A percentile compares a stretch with the other conserved stretches of the same genome.
Evolutionary conservation across 1,140 invertebrate species (phyloP).

Genomic region (Cylas formicarius): DNA sequence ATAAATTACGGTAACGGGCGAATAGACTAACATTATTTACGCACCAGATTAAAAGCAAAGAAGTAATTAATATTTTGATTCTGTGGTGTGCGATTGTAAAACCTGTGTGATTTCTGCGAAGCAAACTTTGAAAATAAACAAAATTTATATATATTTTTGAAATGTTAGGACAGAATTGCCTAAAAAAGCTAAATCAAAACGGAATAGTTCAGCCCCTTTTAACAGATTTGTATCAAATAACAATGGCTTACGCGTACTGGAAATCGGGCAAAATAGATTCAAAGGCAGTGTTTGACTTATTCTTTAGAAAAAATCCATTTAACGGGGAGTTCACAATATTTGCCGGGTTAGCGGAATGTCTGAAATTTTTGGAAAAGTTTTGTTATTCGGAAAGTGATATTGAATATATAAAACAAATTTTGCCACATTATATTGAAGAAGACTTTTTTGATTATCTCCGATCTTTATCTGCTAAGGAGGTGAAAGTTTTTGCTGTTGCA

Average conservation of each 20-base stretch:
- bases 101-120: too few relatives aligned
- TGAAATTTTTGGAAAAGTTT: slow-evolving; percentile 94
- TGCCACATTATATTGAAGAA: slow-evolving; percentile 75
- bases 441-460: slow-evolving; percentile 88
- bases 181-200: slow-evolving; percentile 54
- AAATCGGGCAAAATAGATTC: slow-evolving; percentile 89
- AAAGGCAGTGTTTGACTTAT: slow-evolving; percentile 92
- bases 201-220: slow-evolving; percentile 72
- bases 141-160: too few relatives aligned
- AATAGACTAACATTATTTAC: too few relatives aligned
- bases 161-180: too few relatives aligned
- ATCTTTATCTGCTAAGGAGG: slow-evolving; percentile 73
- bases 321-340: slow-evolving; percentile 98
- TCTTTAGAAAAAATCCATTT: slow-evolving; percentile 97
- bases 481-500: slow-evolving; percentile 83
- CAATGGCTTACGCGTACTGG: slow-evolving; percentile 99
- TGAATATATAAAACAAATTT: slow-evolving; percentile 76
- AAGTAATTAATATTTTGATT: too few relatives aligned
- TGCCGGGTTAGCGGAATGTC: slow-evolving; percentile 92
- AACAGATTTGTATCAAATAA: slow-evolving; percentile 94
- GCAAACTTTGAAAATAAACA: too few relatives aligned
- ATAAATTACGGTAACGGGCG: too few relatives aligned
- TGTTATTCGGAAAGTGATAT: slow-evolving; percentile 92
- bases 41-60: too few relatives aligned
- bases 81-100: too few relatives aligned